Conservation (phyloP, 2,888 invertebrate genomes). For the Rhorus exstirpatorius region DNA sequence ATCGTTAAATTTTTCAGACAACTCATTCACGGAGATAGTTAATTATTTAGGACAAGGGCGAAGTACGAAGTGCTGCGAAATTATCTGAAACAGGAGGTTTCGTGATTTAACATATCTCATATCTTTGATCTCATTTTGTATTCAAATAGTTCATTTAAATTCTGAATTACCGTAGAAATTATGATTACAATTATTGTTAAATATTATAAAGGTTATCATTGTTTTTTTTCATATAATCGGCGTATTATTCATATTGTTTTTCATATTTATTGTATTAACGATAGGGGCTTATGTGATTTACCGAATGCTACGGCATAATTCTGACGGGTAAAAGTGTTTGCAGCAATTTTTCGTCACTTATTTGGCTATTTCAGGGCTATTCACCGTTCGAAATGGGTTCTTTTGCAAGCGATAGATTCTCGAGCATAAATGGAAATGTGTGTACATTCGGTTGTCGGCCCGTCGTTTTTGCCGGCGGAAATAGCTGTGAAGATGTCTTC, state of each 20-base stretch:
- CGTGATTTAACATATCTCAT: too few relatives aligned
- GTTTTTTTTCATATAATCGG: not conserved
- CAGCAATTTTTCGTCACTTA: slow-evolving; percentile 47
- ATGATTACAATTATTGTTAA: too few relatives aligned
- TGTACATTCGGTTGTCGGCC: slow-evolving; percentile 49
- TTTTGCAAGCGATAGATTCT: slow-evolving; percentile 28
- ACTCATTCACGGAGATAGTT: too few relatives aligned
- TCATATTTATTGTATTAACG: not conserved
- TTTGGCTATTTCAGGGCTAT: slow-evolving; percentile 18
- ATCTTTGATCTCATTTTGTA: too few relatives aligned
- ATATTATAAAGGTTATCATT: not conserved
- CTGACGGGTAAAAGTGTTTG: slow-evolving; percentile 20
- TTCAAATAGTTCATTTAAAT: too few relatives aligned
- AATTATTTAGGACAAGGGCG: too few relatives aligned
- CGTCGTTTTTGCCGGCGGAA: slow-evolving; percentile 51
- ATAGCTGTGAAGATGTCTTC: slow-evolving; percentile 49
- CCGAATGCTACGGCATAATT: slow-evolving; percentile 3
- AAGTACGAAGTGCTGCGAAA: too few relatives aligned
- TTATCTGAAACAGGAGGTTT: too few relatives aligned
- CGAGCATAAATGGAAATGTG: slow-evolving; percentile 53
- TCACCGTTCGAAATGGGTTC: slow-evolving; percentile 10
- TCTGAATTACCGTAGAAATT: too few relatives aligned
- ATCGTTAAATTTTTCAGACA: too few relatives aligned
- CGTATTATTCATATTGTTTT: not conserved
- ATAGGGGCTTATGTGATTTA: not conserved